A percentile compares a stretch with the other conserved stretches of the same genome.
phyloP scores from a whole-genome alignment of 1,140 invertebrate genomes.

The Conus betulinus region DNA sequence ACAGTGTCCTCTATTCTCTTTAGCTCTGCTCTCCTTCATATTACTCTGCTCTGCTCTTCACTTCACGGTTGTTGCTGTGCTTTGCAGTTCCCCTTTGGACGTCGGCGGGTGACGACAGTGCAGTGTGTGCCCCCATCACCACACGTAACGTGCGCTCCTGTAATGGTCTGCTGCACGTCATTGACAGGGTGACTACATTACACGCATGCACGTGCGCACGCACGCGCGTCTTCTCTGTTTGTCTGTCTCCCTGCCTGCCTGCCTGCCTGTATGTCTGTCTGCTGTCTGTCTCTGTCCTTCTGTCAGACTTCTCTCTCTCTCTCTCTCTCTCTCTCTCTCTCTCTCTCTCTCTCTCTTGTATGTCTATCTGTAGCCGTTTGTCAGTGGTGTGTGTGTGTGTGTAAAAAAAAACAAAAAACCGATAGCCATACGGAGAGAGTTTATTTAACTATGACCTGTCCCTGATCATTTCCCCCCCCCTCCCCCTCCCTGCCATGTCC shows the following conservation, averaged over 20 bases:
- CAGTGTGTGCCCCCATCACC: slow-evolving; percentile 61
- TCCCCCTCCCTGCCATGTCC: neutral
- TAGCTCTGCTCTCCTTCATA: neutral
- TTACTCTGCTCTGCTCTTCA: neutral
- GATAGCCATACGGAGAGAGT: no score
- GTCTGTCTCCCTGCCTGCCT: no score
- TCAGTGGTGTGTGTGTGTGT: no score
- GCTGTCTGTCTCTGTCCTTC: no score
- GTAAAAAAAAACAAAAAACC: no score
- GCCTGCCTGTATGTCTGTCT: no score
- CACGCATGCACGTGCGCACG: neutral
- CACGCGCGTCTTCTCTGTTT: neutral
- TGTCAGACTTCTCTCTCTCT: no score
- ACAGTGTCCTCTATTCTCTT: neutral
- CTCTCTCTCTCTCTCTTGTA: no score
- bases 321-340: no score
- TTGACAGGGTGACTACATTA: slow-evolving; percentile 52
- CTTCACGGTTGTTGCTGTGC: neutral
- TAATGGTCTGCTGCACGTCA: slow-evolving; percentile 58
- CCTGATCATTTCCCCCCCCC: neutral
- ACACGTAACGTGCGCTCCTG: slow-evolving; percentile 52
- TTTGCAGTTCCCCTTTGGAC: slow-evolving; percentile 54
- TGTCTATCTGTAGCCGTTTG: no score
- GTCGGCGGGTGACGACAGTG: slow-evolving; percentile 43
- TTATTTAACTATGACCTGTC: no score